These are phyloP conservation scores for Stichopus horrens DNA, from an alignment of 53 echinoderm and acorn worm species.

Conservation along the genomic window DNA sequence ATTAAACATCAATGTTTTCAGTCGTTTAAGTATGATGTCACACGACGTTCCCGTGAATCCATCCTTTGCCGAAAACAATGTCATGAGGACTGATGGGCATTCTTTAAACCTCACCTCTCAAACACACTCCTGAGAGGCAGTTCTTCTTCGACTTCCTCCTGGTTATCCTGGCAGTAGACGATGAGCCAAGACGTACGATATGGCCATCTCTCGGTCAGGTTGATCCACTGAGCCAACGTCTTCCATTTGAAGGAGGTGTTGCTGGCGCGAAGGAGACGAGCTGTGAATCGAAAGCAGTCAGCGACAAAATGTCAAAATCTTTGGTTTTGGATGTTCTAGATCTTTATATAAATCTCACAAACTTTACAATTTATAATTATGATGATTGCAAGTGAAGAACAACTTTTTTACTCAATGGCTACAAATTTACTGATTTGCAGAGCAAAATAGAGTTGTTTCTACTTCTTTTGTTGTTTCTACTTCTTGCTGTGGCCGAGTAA, in stretches of 20 bases:
- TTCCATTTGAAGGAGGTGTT: constrained; percentile 94
- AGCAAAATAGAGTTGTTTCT: too few relatives aligned
- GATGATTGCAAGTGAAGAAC: too few relatives aligned
- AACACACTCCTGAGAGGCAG: constrained; percentile 70
- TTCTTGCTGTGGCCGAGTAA: too few relatives aligned
- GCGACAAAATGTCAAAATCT: background rate
- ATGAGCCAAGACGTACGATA: constrained; percentile 88
- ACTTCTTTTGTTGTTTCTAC: too few relatives aligned
- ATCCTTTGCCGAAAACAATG: background rate
- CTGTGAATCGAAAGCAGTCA: constrained; percentile 42
- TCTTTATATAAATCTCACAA: too few relatives aligned
- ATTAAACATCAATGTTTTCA: background rate
- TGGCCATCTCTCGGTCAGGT: constrained; percentile 96
- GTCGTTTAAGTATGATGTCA: background rate
- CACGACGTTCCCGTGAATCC: background rate
- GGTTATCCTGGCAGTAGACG: constrained; percentile 75
- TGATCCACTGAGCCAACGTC: constrained; percentile 92
- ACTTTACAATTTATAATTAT: too few relatives aligned
- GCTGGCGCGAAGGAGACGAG: constrained; percentile 86
- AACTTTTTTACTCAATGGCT: too few relatives aligned
- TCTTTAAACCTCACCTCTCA: constrained; percentile 62
- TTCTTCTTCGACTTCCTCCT: constrained; percentile 80
- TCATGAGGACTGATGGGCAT: too few relatives aligned
- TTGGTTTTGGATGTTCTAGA: too few relatives aligned
- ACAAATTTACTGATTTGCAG: too few relatives aligned